Evolutionary conservation across 2,888 invertebrate species (phyloP).

Genomic region (Athalia cordata): DNA sequence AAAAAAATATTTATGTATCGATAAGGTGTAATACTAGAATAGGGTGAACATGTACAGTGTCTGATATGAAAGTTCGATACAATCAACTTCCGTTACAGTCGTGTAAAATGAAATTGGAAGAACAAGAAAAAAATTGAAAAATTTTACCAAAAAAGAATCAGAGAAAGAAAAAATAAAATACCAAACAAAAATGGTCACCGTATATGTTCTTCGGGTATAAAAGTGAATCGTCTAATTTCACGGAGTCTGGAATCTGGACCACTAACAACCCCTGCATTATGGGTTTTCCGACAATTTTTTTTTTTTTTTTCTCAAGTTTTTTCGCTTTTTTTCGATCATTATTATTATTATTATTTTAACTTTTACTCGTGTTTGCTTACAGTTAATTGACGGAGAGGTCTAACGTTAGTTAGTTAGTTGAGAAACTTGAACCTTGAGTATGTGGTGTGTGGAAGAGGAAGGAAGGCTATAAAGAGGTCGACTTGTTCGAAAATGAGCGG

Average conservation of each 20-base stretch:
- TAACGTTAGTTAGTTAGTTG: constrained; percentile 1
- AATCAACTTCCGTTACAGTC: neutral
- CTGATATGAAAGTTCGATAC: neutral
- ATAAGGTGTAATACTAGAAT: too few relatives aligned
- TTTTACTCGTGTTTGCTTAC: neutral
- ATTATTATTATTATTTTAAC: neutral
- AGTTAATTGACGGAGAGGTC: too few relatives aligned
- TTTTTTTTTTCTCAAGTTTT: neutral
- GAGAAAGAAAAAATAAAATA: neutral
- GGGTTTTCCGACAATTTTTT: neutral
- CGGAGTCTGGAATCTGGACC: too few relatives aligned
- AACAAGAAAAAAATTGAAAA: neutral
- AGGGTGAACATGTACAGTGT: too few relatives aligned
- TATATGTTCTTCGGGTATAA: neutral
- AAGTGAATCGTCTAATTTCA: neutral
- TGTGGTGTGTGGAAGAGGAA: neutral
- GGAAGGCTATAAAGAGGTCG: constrained; percentile 40
- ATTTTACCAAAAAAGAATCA: neutral
- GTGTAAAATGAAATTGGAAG: neutral
- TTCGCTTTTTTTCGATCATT: neutral
- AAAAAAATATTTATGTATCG: too few relatives aligned
- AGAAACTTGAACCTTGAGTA: constrained; percentile 20
- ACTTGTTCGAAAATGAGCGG: constrained; percentile 3
- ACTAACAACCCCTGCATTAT: too few relatives aligned
- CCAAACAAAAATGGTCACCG: neutral